Conservation (phyloP, 2,797 vertebrate genomes). For the Phyllotis vaccarum region DNA sequence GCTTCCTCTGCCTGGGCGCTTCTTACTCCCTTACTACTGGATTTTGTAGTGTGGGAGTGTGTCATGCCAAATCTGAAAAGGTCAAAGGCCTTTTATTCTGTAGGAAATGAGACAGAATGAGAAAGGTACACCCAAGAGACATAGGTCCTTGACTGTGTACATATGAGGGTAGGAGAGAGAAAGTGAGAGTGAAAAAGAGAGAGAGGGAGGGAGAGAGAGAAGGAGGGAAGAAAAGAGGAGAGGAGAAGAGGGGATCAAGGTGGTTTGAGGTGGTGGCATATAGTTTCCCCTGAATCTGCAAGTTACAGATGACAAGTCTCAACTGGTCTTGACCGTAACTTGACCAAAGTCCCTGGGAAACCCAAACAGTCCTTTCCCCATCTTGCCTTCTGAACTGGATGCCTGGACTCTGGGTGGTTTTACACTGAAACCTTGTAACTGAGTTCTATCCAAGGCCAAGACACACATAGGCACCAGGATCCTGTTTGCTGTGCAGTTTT, state of each 20-base stretch:
- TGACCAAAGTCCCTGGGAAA: background rate
- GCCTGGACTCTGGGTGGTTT: background rate
- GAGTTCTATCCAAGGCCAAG: constrained; percentile 13
- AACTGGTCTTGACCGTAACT: constrained; percentile 73
- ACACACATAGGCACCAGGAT: constrained; percentile 11
- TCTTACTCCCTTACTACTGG: constrained; percentile 20
- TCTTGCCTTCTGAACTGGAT: constrained; percentile 60
- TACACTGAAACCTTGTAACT: background rate
- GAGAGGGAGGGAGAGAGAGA: background rate
- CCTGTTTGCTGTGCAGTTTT: constrained; percentile 7
- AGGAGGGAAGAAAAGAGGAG: background rate
- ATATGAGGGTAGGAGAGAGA: too few species aligned
- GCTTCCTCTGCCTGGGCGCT: background rate
- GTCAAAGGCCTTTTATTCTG: constrained; percentile 69
- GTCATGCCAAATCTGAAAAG: constrained; percentile 76
- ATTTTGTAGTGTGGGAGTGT: constrained; percentile 26
- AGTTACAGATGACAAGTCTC: constrained; percentile 77
- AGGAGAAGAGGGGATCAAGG: background rate
- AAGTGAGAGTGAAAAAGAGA: background rate
- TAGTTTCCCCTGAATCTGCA: constrained; percentile 76
- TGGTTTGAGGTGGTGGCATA: background rate
- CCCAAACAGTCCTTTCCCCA: constrained; percentile 70
- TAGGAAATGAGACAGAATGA: constrained; percentile 19
- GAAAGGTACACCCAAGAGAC: background rate
- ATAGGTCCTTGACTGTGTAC: too few species aligned